Evolutionary conservation across 2,113 vertebrate genomes (phyloP).

Genomic region (Bubo bubo): DNA sequence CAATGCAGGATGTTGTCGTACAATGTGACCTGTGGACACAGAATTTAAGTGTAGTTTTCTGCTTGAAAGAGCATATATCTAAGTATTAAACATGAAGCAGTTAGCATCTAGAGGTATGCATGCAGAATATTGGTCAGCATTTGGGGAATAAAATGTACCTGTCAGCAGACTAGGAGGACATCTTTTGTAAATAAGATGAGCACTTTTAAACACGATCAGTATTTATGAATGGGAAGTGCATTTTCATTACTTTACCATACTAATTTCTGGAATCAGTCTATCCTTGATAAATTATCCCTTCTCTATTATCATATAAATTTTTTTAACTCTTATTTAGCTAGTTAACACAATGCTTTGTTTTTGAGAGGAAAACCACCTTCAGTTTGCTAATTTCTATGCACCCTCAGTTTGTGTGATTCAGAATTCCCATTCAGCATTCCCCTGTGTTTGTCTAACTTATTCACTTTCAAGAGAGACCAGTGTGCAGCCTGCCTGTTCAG

Average conservation of each 20-base stretch:
- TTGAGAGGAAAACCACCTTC: background rate
- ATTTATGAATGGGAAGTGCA: background rate
- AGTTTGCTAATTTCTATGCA: background rate
- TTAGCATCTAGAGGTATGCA: background rate
- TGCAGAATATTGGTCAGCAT: background rate
- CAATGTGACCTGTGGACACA: rapidly evolving
- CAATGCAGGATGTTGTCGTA: background rate
- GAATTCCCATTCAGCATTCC: background rate
- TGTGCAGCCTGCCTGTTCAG: background rate
- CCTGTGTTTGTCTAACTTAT: background rate
- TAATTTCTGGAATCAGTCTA: background rate
- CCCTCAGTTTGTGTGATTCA: background rate
- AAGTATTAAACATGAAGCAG: background rate
- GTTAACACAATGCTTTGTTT: background rate
- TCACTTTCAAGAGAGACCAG: background rate
- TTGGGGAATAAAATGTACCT: background rate
- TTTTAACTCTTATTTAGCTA: background rate
- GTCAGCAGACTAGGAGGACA: background rate
- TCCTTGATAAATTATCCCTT: background rate
- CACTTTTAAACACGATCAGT: background rate
- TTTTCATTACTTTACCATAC: background rate
- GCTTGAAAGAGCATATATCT: background rate
- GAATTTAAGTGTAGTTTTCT: background rate
- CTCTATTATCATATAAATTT: background rate
- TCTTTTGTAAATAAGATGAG: background rate